Conservation (phyloP, 1,140 invertebrate species). For the Panagrolaimus sp. region DNA sequence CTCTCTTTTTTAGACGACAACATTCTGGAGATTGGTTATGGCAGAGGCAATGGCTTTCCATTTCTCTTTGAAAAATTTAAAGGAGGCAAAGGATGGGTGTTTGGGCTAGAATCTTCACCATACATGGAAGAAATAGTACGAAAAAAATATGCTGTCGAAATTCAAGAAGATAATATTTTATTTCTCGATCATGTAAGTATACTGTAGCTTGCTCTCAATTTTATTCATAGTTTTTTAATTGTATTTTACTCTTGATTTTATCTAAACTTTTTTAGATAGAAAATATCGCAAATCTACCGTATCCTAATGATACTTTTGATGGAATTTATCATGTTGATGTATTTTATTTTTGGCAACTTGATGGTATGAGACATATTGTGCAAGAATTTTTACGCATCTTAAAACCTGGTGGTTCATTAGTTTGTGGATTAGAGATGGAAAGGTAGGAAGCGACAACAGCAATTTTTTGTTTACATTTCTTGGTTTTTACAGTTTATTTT, state of each 20-base stretch:
- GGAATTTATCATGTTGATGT: slow-evolving; percentile 35
- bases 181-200: slow-evolving; percentile 5
- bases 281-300: slow-evolving; percentile 25
- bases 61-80: slow-evolving; percentile 20
- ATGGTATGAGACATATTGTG: slow-evolving; percentile 15
- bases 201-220: no score
- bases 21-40: slow-evolving; percentile 36
- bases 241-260: not conserved
- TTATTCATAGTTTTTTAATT: no score
- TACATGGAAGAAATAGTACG: slow-evolving; percentile 20
- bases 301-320: slow-evolving; percentile 32
- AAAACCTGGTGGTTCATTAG: slow-evolving; percentile 23
- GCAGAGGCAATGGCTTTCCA: slow-evolving; percentile 27
- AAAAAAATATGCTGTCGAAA: slow-evolving; percentile 11
- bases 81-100: slow-evolving; percentile 23
- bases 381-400: slow-evolving; percentile 28
- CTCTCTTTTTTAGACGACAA: slow-evolving; percentile 29
- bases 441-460: slow-evolving; percentile 16
- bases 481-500: slow-evolving; percentile 15
- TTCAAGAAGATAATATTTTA: not conserved
- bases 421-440: slow-evolving; percentile 34
- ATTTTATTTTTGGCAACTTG: slow-evolving; percentile 32
- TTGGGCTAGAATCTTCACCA: slow-evolving; percentile 25
- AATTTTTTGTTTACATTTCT: not conserved
- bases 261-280: slow-evolving; percentile 19